These are phyloP conservation scores for Neofelis nebulosa DNA, from an alignment of 2,113 vertebrate species.

Conservation along the genomic window DNA sequence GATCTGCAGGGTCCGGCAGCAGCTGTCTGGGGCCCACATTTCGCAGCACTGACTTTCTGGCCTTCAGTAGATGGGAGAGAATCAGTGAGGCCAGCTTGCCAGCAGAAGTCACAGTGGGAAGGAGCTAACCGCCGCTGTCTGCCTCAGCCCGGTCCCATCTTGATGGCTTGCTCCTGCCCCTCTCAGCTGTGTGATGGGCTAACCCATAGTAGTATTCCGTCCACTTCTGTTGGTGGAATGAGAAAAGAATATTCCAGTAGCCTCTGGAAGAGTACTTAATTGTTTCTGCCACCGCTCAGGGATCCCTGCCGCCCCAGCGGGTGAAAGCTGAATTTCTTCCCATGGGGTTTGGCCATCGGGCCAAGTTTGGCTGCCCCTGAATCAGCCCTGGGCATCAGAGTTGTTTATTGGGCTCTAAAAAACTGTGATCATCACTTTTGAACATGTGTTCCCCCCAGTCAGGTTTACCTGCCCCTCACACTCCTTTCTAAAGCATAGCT, in stretches of 20 bases:
- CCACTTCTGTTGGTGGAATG: neutral
- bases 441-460: neutral
- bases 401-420: neutral
- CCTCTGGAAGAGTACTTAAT: neutral
- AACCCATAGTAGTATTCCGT: neutral
- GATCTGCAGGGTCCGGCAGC: neutral
- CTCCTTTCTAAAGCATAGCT: neutral
- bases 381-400: neutral
- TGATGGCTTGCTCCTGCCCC: neutral
- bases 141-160: neutral
- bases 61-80: neutral
- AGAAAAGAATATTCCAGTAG: neutral
- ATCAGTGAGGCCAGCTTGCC: neutral
- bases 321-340: neutral
- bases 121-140: fast-evolving
- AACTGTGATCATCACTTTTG: neutral
- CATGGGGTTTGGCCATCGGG: neutral
- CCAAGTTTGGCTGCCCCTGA: neutral
- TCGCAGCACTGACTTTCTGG: neutral
- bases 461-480: neutral
- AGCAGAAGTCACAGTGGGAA: neutral
- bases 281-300: neutral
- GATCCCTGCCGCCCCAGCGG: neutral
- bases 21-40: neutral
- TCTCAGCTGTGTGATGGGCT: neutral